Evolutionary conservation across 1,140 invertebrate species (phyloP).

Genomic region (Dolichoris vasculosae): DNA sequence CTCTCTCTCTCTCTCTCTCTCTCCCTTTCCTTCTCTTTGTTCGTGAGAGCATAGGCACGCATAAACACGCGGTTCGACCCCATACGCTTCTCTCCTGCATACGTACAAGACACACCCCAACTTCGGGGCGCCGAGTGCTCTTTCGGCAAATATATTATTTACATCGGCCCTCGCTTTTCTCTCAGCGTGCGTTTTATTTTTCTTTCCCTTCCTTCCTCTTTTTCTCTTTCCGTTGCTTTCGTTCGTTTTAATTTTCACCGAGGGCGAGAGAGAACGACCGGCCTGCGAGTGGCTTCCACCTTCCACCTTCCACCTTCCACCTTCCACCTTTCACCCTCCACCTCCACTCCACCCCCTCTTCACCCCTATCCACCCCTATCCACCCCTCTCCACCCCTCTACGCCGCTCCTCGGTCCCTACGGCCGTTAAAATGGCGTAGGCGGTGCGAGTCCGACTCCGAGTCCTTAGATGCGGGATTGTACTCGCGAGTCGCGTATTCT

Average conservation of each 20-base stretch:
- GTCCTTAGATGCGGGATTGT: slow-evolving; percentile 45
- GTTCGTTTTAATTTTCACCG: slow-evolving; percentile 36
- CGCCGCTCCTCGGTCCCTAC: background rate
- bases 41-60: background rate
- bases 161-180: slow-evolving; percentile 32
- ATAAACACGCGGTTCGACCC: slow-evolving; percentile 34
- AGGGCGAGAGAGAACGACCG: slow-evolving; percentile 8
- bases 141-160: slow-evolving; percentile 55
- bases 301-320: no score
- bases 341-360: background rate
- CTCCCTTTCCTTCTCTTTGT: background rate
- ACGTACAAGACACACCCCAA: slow-evolving; percentile 44
- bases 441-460: slow-evolving; percentile 5
- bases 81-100: slow-evolving; percentile 4
- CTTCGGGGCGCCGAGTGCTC: slow-evolving; percentile 38
- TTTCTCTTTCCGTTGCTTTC: background rate
- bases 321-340: no score
- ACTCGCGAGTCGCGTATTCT: slow-evolving; percentile 19
- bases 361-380: background rate
- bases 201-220: slow-evolving; percentile 2
- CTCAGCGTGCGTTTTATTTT: slow-evolving; percentile 35
- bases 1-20: slow-evolving; percentile 8
- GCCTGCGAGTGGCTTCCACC: background rate
- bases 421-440: slow-evolving; percentile 49
- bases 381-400: background rate